Evolutionary conservation across 2,797 vertebrate species (phyloP), one percentile per base, ranked within the genome.

Genomic region (Acanthis flammea): DNA sequence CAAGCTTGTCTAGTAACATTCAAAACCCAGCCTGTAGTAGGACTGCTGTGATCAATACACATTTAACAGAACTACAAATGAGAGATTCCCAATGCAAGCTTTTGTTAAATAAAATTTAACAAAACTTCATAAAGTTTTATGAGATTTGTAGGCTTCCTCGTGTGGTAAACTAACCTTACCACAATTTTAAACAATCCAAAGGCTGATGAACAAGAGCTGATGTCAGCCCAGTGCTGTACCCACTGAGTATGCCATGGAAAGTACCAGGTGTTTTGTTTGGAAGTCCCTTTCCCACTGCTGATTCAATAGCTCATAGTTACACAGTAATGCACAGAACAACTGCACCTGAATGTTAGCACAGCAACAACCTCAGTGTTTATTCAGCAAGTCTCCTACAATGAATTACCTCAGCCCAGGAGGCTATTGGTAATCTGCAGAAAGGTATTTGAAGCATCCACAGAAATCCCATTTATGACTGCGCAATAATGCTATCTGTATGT

Each of bases 401-500:
- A 81, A 95, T 84, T 79, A 76, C 48, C 65, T 72, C 75, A 92
- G 57, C 37, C 41, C 74, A 72, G 70, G 23, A 92, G 41, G 48
- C 60, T 72, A 23, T 16, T 76, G 65, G 63, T 63, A 47, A 47
- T 22, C 55, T 79, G 67, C 35, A 77, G 62, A 94, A 82, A 72
- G 60, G 53, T 63, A 75, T 95, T 86, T 79, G 35, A 68, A 92
- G 73, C 79, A 96, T 86, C 68, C 78, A 86, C 41, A 86, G 90
- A 94, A 93, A 88, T n/a, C 27, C 35, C 55, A 41, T 86, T 89
- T 66, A 73, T 78, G 86, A 96, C 83, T 94, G 92, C 47, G 80
- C 75, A 95, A 47, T 76, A 94, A 66, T 28, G 60, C 41, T 70
- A 45, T 48, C 81, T 79, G 44, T 48, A 37, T 24, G 35, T 33